Evolutionary conservation across 2,888 invertebrate species (phyloP).

Genomic region (Agapostemon virescens): DNA sequence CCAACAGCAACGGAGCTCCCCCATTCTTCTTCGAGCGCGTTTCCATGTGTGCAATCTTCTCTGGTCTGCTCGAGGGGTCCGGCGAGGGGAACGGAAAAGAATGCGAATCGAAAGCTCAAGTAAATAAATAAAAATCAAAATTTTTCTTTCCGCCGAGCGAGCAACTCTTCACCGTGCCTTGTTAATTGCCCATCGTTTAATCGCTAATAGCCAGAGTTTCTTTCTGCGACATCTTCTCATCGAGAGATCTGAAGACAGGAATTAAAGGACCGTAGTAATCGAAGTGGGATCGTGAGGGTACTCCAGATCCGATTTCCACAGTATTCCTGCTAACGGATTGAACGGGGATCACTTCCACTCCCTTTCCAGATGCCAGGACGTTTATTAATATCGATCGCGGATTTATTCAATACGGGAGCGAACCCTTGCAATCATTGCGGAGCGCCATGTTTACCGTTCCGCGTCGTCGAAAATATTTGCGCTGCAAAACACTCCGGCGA

Average conservation of each 20-base stretch:
- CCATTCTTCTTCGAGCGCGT: neutral
- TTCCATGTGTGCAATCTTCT: neutral
- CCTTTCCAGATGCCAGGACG: constrained; percentile 63
- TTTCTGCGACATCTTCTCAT: neutral
- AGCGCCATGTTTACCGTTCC: constrained; percentile 32
- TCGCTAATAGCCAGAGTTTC: constrained; percentile 4
- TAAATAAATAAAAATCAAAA: neutral
- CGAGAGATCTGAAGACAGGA: constrained; percentile 55
- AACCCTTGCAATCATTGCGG: neutral
- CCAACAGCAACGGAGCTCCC: constrained; percentile 3
- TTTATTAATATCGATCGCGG: constrained; percentile 7
- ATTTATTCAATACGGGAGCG: constrained; percentile 14
- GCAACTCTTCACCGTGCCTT: neutral
- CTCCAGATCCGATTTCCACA: constrained; percentile 1
- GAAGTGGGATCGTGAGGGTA: neutral
- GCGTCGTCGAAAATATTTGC: constrained; percentile 43
- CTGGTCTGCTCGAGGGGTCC: neutral
- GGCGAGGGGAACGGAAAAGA: neutral
- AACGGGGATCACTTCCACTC: neutral
- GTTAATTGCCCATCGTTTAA: constrained; percentile 1
- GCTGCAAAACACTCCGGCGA: constrained; percentile 15
- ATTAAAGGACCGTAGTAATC: neutral
- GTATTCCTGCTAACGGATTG: neutral
- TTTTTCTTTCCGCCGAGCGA: neutral
- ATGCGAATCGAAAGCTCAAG: neutral